Percentiles rank a stretch among this genome's conserved stretches.
These are phyloP conservation scores for Cetoscarus ocellatus DNA, from an alignment of 2,797 vertebrate species.

Conservation along the genomic window DNA sequence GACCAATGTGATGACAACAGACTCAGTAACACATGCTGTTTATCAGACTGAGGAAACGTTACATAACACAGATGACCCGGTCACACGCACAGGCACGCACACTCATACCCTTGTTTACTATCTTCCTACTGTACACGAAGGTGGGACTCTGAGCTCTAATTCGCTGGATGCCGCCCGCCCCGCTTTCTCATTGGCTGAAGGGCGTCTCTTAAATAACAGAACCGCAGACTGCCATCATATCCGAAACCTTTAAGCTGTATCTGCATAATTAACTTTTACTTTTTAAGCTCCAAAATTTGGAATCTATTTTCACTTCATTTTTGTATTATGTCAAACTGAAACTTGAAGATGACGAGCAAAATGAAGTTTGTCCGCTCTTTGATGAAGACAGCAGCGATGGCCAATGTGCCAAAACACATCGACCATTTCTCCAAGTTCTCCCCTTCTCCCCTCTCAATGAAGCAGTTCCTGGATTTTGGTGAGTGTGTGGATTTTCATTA, in stretches of 20 bases:
- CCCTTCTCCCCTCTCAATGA: slow-evolving; percentile 90
- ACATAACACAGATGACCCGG: not conserved
- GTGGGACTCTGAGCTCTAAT: not conserved
- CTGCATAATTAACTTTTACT: accelerated
- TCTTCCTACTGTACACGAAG: not conserved
- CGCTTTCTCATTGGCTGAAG: slow-evolving; percentile 40
- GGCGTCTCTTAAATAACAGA: not conserved
- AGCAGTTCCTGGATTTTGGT: slow-evolving; percentile 89
- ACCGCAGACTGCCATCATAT: not conserved
- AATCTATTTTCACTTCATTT: not conserved
- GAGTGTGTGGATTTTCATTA: slow-evolving; percentile 15
- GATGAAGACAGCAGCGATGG: slow-evolving; percentile 46
- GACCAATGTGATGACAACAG: not conserved
- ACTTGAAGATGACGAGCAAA: slow-evolving; percentile 28
- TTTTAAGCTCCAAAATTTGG: not conserved
- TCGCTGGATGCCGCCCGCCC: not conserved
- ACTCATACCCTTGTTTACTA: slow-evolving; percentile 26
- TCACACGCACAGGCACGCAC: not conserved
- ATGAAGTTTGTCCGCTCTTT: slow-evolving; percentile 31
- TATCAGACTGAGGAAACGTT: slow-evolving; percentile 6
- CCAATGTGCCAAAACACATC: slow-evolving; percentile 80
- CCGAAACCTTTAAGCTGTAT: accelerated
- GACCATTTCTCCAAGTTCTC: slow-evolving; percentile 91
- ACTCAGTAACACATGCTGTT: slow-evolving; percentile 2
- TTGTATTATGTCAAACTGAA: accelerated